phyloP scores from a whole-genome alignment of 2,797 vertebrate genomes.

The Microhierax caerulescens region DNA sequence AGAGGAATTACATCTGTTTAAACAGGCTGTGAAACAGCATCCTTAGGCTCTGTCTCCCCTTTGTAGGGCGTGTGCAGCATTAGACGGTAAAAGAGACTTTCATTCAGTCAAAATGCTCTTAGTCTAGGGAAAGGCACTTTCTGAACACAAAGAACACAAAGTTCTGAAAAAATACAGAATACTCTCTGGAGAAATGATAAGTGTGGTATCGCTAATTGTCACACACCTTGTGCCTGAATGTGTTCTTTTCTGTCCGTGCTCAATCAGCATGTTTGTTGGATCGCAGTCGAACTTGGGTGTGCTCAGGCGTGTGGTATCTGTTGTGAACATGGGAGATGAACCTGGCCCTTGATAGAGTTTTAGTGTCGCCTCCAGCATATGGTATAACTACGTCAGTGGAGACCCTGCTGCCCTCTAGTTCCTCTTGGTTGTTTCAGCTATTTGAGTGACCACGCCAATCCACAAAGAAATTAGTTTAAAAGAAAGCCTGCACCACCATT shows the following conservation, averaged over 20 bases:
- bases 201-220: neutral
- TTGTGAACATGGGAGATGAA: too few relatives aligned
- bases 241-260: neutral
- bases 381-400: neutral
- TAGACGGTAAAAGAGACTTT: neutral
- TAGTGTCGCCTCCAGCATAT: neutral
- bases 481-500: neutral
- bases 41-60: neutral
- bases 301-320: neutral
- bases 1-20: neutral
- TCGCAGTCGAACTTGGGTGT: neutral
- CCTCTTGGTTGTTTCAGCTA: neutral
- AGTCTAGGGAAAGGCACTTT: neutral
- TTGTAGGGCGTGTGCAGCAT: neutral
- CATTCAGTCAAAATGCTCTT: neutral
- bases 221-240: neutral
- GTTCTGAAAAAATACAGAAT: neutral
- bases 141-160: too few relatives aligned
- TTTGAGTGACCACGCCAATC: neutral
- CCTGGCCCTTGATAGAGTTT: neutral
- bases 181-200: neutral
- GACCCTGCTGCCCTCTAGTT: neutral
- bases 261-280: rapidly evolving
- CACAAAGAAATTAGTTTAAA: neutral
- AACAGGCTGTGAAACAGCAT: neutral